Evolutionary conservation across 2,113 vertebrate species (phyloP), one percentile per base, ranked within the genome.

Genomic region (Clarias gariepinus): DNA sequence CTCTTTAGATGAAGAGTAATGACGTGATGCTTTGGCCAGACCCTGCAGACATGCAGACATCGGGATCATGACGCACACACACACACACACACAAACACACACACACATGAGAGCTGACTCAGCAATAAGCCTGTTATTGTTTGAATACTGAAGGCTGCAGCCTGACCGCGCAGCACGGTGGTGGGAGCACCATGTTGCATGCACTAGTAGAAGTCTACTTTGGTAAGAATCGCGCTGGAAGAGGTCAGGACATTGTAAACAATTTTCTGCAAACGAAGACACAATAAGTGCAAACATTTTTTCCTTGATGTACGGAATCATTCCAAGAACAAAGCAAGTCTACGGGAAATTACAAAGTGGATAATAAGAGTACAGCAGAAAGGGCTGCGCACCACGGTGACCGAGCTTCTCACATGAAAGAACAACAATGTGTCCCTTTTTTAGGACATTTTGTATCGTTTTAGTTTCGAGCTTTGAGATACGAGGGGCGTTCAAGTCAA

Each of bases 1-100:
- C 91, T 86, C 82, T 88, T 90, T 92, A 92, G 90, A 92, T 92
- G 91, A 91, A 91, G 91, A 91, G 86, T 92, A 91, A 91, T 92
- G 91, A 86, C 53, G 36, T 55, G 73, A 53, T 55, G 52, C 13
- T 11, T 52, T 55, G 82, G 86, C 90, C 85, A 86, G 86, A 86
- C 87, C 87, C 90, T 68, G 57, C 85, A 89, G 90, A 86, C 79
- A 84, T 83, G 78, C 76, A 90, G 86, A 89, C 85, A 79, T 84
- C 69, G 83, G 87, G 8, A 30, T n/a, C 78, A 53, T 21, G 55
- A 41, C 28, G 64, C 58, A 12, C 64, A 89, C 80, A 69, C 88
- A 58, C 81, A 55, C 82, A 53, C 52, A 64, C 47, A 60, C 41
- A 41, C 41, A 41, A 4, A 41, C 41, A 41, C 41, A 41, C 41